Evolutionary conservation across 53 echinoderm and acorn worm species (phyloP), one percentile per base, ranked within the genome.

Genomic region (Arbacia lixula): DNA sequence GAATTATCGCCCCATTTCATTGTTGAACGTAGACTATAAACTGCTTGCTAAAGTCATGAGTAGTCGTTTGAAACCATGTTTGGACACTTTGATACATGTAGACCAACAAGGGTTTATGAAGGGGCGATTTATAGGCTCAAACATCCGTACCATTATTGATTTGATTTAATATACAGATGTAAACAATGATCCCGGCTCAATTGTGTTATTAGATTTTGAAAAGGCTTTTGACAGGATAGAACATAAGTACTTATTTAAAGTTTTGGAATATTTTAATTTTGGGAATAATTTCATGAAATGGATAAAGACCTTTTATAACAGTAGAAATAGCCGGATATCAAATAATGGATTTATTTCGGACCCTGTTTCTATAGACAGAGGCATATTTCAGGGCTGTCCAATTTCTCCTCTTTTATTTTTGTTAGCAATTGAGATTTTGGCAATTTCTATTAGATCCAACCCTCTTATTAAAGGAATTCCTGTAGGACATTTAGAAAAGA

Each of bases 21-120:
- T 93, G 3, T 58, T 93, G 49, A 93, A 90, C 53, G 65, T 72
- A 0, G 89, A 92, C 31, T 89, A 92, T 76, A 89, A 86, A 26
- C 75, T 89, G 20, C 36, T 56, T 34, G 49, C 89, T 22, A 89
- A 89, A 36, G 75, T 62, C 3, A 26, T 92, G 10, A 88, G 86
- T 33, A 37, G 10, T 9, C 58, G 89, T 11, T 24, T 89, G 24
- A 92, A 92, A n/a, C n/a, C 8, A 14, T 8, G 46, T 46, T 14
- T 10, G 8, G 8, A 46, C 8, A 10, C 14, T 46, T 46, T 46
- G 14, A 46, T 46, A 10, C 46, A 46, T 46, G 8, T 14, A 14
- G 46, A 46, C 14, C 46, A 46, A 46, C 46, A 46, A 14, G 46
- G 46, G 14, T 46, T 46, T 46, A 10, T 46, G 14, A 46, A 14